Percentiles rank a stretch among this genome's conserved stretches.
Conservation (phyloP, 1,140 invertebrate species). For the Meloidogyne exigua region DNA sequence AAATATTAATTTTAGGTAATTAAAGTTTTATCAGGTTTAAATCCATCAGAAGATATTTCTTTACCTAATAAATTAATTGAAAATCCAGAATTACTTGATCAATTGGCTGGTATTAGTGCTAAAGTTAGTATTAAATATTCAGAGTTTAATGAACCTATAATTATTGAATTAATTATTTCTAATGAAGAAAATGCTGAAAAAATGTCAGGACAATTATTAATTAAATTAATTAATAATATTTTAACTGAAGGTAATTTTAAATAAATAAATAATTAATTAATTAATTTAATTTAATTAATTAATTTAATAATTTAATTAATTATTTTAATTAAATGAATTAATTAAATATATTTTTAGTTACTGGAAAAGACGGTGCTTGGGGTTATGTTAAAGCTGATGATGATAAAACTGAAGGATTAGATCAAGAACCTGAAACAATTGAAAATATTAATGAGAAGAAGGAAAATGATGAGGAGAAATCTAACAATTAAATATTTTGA, state of each 20-base stretch:
- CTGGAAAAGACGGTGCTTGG: neutral
- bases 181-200: neutral
- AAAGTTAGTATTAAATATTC: neutral
- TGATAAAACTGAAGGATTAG: neutral
- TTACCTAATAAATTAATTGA: neutral
- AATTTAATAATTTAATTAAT: no score
- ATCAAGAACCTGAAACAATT: neutral
- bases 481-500: neutral
- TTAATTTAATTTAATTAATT: no score
- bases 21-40: conserved; percentile 1
- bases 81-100: neutral
- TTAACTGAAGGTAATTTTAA: neutral
- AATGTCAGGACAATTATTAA: neutral
- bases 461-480: neutral
- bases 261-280: no score
- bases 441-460: neutral
- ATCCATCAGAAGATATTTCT: neutral
- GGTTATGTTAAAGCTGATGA: neutral
- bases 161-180: neutral
- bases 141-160: neutral
- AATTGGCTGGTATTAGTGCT: neutral
- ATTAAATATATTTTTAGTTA: no score
- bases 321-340: no score
- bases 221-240: neutral
- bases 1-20: neutral